Evolutionary conservation across 2,888 invertebrate species (phyloP), one percentile per base, ranked within the genome.

Genomic region (Dryomyza anilis): DNA sequence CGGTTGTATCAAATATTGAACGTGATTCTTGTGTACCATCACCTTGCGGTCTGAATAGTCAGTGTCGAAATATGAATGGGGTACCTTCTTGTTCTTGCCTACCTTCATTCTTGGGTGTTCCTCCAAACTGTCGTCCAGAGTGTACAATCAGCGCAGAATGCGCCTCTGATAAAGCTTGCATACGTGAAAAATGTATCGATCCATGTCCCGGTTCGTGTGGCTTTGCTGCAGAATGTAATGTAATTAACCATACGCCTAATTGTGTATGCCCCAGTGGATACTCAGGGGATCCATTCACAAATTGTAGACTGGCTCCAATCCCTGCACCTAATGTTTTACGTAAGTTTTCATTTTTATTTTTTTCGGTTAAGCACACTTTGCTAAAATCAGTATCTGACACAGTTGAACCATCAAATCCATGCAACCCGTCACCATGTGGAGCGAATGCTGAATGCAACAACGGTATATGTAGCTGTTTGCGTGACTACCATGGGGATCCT

Each of bases 401-500:
- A 71, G 82, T 84, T 75, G 84, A 79, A 83, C 85, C 78, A 62
- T 65, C 70, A 50, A 88, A 90, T 79, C 87, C 87, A 21, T 91
- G 91, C 73, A 86, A 87, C 77, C 88, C 88, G 52, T 87, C 87
- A 30, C 90, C 90, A 2, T 90, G 90, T 80, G 88, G 93, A n/a
- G 83, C 90, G 10, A 93, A 93, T 79, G 86, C 94, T 2, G 84
- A 87, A 73, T 80, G 79, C 36, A 66, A 64, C 29, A 85, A 89
- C 72, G 91, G 91, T 56, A 81, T 87, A 66, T 93, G 93, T 74
- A 87, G 86, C 25, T 94, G 94, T 79, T 78, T 91, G 43, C 85
- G 87, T 1, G 90, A 91, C 74, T 92, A 90, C 75, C 87, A 87
- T 69, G 94, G 93, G 30, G 91, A 93, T 83, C 92, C 93, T 0